phyloP scores from a whole-genome alignment of 1,140 invertebrate genomes.

The Drosophila teissieri region DNA sequence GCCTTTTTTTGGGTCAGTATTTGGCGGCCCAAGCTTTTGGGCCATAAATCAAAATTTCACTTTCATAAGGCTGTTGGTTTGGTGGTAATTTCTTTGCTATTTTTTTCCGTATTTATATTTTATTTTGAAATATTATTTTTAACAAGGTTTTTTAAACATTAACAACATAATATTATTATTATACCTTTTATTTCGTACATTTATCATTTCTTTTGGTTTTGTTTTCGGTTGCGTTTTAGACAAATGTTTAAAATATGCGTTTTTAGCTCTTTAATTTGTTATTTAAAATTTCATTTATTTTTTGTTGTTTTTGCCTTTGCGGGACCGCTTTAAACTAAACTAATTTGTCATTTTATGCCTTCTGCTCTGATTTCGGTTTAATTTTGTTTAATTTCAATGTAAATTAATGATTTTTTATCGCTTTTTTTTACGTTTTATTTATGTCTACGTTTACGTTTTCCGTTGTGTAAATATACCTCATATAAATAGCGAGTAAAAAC shows the following conservation, averaged over 20 bases:
- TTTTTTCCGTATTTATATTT: slow-evolving; percentile 66
- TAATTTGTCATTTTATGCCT: slow-evolving; percentile 54
- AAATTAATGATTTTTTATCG: slow-evolving; percentile 58
- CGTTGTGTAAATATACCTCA: slow-evolving; percentile 71
- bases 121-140: slow-evolving; percentile 83
- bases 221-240: slow-evolving; percentile 53
- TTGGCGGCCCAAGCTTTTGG: slow-evolving; percentile 27
- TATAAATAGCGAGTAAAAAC: slow-evolving; percentile 79
- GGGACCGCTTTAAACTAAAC: slow-evolving; percentile 56
- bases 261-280: slow-evolving; percentile 61
- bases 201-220: slow-evolving; percentile 61
- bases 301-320: slow-evolving; percentile 21
- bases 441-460: slow-evolving; percentile 57
- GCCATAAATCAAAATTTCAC: slow-evolving; percentile 75
- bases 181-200: slow-evolving; percentile 76
- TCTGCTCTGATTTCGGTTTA: slow-evolving; percentile 43
- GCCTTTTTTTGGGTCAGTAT: slow-evolving; percentile 57
- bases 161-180: slow-evolving; percentile 82
- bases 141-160: slow-evolving; percentile 82
- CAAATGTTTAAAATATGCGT: slow-evolving; percentile 77
- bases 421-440: slow-evolving; percentile 37
- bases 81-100: slow-evolving; percentile 23
- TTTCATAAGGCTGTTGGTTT: slow-evolving; percentile 48
- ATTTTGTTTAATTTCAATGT: slow-evolving; percentile 38
- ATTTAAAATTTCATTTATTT: slow-evolving; percentile 64